Base-by-base conservation (phyloP, 2,888 invertebrate species). In the Priocnemis perturbator region DNA sequence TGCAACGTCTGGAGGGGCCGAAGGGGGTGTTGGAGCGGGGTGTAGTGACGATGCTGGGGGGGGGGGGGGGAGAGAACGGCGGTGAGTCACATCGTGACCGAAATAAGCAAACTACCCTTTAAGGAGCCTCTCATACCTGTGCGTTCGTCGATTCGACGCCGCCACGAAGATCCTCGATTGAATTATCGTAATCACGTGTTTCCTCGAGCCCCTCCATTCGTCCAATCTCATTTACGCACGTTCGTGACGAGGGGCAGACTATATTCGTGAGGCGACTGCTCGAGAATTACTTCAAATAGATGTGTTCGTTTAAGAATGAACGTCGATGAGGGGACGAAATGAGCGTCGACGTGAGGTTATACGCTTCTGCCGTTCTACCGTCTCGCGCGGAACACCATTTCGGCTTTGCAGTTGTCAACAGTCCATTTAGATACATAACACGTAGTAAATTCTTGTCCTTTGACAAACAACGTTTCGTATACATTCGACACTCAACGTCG, bases 71-170 rank as follows among this genome's bases (percentile, higher is more conserved):
- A 20, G 37, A 19, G 20, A 7, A 11, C 20, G 21, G 20, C 78
- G 78, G 78, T 74, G 77, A 80, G 78, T 84, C 77, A 76, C 75
- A 81, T 81, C 83, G 81, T 82, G 83, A 84, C 76, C 74, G 77
- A 83, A 85, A 83, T 84, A 84, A 83, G 79, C 78, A 80, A 84
- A 80, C 75, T 75, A 69, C 67, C 71, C 74, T 78, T 74, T 72
- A 81, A 73, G 67, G 74, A 37, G 37, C 67, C 69, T 67, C 48
- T 63, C 50, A 50, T 37, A 37, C 37, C 37, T 37, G 37, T 37
- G 11, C 37, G 11, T 37, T 37, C 37, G 7, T 37, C 37, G 7
- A 37, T 69, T 69, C 77, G 64, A 71, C 73, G 61, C 62, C 63
- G 69, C 71, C 71, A 71, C 77, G 73, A 83, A 78, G 78, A 81